phyloP scores from a whole-genome alignment of 2,113 vertebrate genomes.

The Gopherus evgoodei region DNA sequence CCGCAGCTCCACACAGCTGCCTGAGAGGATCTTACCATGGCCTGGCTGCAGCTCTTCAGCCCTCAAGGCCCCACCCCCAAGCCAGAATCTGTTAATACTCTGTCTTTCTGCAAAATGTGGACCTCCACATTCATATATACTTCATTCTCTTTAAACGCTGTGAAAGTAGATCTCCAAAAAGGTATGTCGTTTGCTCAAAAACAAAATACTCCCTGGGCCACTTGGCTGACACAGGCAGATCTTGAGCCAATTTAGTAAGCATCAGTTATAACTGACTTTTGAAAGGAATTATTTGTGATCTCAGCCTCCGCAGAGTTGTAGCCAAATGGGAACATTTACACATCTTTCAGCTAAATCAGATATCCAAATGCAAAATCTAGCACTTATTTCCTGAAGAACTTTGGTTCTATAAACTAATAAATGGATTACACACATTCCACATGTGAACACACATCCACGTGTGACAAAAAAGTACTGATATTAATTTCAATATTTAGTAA shows the following conservation, averaged over 20 bases:
- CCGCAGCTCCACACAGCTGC: too few relatives aligned
- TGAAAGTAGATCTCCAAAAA: neutral
- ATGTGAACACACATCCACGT: neutral
- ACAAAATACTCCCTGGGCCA: neutral
- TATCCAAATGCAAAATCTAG: neutral
- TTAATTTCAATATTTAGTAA: neutral
- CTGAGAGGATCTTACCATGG: too few relatives aligned
- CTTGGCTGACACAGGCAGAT: neutral
- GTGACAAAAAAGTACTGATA: neutral
- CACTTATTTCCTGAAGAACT: neutral
- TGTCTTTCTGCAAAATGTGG: neutral
- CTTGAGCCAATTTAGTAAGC: conserved; percentile 6
- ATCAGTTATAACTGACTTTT: conserved; percentile 28
- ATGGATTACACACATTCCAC: neutral
- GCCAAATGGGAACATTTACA: conserved; percentile 18
- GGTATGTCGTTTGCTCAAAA: neutral
- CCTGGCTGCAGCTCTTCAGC: too few relatives aligned
- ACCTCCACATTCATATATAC: neutral
- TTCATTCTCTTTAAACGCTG: conserved; percentile 1
- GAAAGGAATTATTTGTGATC: neutral
- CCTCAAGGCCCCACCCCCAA: too few relatives aligned
- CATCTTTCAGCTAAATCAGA: neutral
- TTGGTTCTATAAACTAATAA: neutral
- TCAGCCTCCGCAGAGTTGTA: conserved; percentile 12
- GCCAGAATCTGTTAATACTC: neutral